These are phyloP conservation scores for Aphodius sticticus DNA, from an alignment of 2,888 invertebrate genomes.

Conservation along the genomic window DNA sequence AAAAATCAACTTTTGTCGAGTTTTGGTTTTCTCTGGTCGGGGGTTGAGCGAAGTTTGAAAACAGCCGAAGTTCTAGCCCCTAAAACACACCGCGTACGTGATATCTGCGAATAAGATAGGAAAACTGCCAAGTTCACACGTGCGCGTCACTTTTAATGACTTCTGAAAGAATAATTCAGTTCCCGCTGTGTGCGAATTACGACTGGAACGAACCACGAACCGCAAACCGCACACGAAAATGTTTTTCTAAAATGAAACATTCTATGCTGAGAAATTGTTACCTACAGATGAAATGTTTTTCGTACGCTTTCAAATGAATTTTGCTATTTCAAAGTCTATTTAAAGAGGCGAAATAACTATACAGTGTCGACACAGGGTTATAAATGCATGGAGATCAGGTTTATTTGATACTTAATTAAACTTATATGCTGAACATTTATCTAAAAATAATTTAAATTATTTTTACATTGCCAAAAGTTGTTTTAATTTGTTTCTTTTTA, in stretches of 20 bases:
- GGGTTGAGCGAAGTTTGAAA: constrained; percentile 48
- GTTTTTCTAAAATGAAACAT: background rate
- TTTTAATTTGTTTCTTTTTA: too few relatives aligned
- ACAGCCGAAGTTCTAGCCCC: constrained; percentile 44
- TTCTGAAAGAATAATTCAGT: constrained; percentile 48
- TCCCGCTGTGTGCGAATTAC: constrained; percentile 34
- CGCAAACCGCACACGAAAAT: background rate
- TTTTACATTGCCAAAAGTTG: too few relatives aligned
- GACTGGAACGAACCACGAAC: constrained; percentile 6
- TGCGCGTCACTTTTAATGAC: constrained; percentile 48
- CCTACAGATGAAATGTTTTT: too few relatives aligned
- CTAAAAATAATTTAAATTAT: too few relatives aligned
- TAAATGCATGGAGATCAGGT: too few relatives aligned
- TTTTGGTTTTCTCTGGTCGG: background rate
- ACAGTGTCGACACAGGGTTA: too few relatives aligned
- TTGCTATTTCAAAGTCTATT: too few relatives aligned
- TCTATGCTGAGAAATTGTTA: background rate
- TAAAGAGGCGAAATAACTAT: too few relatives aligned
- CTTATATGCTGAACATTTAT: too few relatives aligned
- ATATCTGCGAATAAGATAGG: constrained; percentile 46
- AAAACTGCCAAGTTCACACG: constrained; percentile 51
- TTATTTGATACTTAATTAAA: too few relatives aligned
- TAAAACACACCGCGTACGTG: constrained; percentile 48
- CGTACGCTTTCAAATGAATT: too few relatives aligned
- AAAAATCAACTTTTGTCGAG: background rate